phyloP scores from a whole-genome alignment of 2,888 invertebrate species.

The Syrista parreyssii region DNA sequence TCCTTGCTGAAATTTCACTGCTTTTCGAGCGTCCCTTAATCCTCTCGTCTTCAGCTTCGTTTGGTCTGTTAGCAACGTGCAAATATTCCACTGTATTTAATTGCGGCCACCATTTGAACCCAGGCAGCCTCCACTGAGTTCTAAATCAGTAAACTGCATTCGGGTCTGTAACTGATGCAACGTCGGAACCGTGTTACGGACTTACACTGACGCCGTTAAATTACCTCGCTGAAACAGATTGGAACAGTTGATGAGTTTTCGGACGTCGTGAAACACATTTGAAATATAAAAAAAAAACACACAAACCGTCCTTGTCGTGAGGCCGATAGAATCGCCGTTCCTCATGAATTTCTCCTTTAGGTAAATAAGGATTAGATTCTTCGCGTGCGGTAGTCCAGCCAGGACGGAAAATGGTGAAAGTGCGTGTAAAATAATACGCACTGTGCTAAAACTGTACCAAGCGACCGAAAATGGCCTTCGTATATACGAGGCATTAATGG shows the following conservation, averaged over 20 bases:
- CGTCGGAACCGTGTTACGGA: slow-evolving; percentile 25
- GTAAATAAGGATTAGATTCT: not conserved
- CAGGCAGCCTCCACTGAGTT: slow-evolving; percentile 39
- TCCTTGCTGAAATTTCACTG: not conserved
- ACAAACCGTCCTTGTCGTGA: not conserved
- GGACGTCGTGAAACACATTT: not conserved
- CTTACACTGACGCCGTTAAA: slow-evolving; percentile 25
- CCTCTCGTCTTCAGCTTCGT: slow-evolving; percentile 40
- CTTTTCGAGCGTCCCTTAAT: not conserved
- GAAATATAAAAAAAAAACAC: not conserved
- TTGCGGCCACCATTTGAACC: slow-evolving; percentile 51
- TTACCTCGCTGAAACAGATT: slow-evolving; percentile 11
- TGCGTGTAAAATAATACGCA: slow-evolving; percentile 1
- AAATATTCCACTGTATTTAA: slow-evolving; percentile 59
- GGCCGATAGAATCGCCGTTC: not conserved
- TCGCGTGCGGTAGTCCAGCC: not conserved
- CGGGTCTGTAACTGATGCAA: slow-evolving; percentile 11
- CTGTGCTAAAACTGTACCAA: not conserved
- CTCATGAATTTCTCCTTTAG: not conserved
- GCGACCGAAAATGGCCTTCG: not conserved
- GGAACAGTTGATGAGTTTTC: not conserved
- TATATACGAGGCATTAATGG: not conserved
- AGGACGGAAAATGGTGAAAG: slow-evolving; percentile 2
- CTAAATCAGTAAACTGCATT: slow-evolving; percentile 59
- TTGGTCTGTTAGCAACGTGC: slow-evolving; percentile 48